These are phyloP conservation scores for Cyprinodon tularosa DNA, from an alignment of 2,113 vertebrate genomes.

Conservation along the genomic window DNA sequence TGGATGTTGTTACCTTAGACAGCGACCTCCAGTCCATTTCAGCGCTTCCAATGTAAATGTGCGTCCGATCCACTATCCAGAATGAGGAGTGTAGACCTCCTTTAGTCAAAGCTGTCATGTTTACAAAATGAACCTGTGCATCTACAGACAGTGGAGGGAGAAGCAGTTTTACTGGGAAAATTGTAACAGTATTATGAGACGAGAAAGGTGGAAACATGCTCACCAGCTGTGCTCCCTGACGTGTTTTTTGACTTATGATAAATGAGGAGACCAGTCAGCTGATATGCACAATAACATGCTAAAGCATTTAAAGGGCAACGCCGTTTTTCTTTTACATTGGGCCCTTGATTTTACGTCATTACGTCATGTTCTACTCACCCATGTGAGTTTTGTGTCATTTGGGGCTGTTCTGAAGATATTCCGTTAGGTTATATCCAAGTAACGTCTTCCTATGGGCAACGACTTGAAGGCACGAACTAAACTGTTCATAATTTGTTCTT, in stretches of 20 bases:
- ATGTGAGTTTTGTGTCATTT: too few species aligned
- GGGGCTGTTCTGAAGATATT: too few species aligned
- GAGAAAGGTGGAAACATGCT: conserved; percentile 35
- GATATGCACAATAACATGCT: neutral
- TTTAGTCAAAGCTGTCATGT: conserved; percentile 90
- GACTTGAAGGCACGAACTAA: too few species aligned
- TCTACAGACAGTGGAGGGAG: conserved; percentile 67
- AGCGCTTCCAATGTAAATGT: conserved; percentile 91
- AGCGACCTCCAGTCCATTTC: conserved; percentile 89
- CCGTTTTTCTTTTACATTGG: too few species aligned
- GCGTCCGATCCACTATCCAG: conserved; percentile 92
- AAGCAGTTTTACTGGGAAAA: conserved; percentile 32
- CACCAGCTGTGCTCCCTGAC: conserved; percentile 11
- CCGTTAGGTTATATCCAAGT: too few species aligned
- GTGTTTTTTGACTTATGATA: conserved; percentile 29
- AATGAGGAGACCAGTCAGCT: conserved; percentile 2
- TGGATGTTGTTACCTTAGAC: conserved; percentile 83
- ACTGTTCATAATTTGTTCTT: too few species aligned
- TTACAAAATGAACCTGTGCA: conserved; percentile 87
- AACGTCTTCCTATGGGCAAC: too few species aligned
- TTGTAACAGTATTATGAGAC: conserved; percentile 21
- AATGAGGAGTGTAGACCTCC: conserved; percentile 91
- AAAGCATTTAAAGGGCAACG: too few species aligned
- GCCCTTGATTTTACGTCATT: too few species aligned
- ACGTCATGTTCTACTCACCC: too few species aligned